Evolutionary conservation across 2,888 invertebrate species (phyloP), one percentile per base, ranked within the genome.

Genomic region (Drosophila subquinaria): DNA sequence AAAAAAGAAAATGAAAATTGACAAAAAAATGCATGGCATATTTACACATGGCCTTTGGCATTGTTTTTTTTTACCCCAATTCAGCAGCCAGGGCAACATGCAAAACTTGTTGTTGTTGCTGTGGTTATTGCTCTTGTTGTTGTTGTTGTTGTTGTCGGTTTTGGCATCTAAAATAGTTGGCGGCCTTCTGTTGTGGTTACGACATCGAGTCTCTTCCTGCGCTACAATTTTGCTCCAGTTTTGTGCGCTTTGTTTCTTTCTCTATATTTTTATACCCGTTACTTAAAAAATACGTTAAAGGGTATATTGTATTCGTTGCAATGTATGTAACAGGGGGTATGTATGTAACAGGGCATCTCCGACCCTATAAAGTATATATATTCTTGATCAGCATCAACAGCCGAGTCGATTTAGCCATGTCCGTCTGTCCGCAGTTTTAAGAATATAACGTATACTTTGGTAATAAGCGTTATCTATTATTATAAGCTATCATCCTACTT

Each of bases 1-100:
- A 45, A 50, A 48, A 61, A 35, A 60, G 23, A 23, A 35, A 57
- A 36, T 17, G 40, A 48, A 69, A 69, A 33, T 15, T 35, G 43
- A 53, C 52, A 73, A 76, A 78, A 72, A 68, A 75, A 72, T 66
- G 66, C 73, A 85, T 76, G 76, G 79, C 83, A 84, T 82, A 84
- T 87, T 87, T 84, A 72, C 88, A 84, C 88, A 84, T 78, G 73
- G 85, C 85, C 82, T 88, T 85, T 88, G 85, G 84, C 81, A 85
- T 85, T 88, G 85, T 88, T 87, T 83, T 75, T 17, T 67, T 27
- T 27, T 23, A 23, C 69, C 66, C 20, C 20, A 51, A 70, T 76
- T 65, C 75, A 71, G 81, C 73, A 76, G 71, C 61, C 57, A 60
- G 27, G 60, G 67, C 65, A 57, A 69, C 76, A 74, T 76, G 77